A percentile compares a stretch with the other conserved stretches of the same genome.
Evolutionary conservation across 2,797 vertebrate species (phyloP).

Genomic region (Lepilemur ruficaudatus): DNA sequence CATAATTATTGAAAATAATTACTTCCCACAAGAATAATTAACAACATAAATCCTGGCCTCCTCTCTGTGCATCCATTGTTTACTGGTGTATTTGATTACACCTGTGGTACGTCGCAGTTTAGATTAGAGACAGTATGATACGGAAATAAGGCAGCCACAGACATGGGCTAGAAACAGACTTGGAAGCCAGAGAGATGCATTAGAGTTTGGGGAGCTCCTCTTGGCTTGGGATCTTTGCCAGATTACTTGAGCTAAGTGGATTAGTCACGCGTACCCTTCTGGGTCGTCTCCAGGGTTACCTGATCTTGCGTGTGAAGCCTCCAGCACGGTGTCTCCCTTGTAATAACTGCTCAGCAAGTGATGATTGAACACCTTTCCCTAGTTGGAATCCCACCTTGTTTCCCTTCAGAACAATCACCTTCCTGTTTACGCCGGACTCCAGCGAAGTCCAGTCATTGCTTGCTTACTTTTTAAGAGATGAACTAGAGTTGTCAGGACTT

Average conservation of each 20-base stretch:
- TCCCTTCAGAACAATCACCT: background rate
- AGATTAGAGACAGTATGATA: background rate
- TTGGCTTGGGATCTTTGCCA: background rate
- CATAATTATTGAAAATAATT: background rate
- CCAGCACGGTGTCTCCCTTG: background rate
- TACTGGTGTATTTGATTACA: background rate
- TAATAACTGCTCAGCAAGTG: background rate
- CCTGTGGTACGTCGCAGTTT: background rate
- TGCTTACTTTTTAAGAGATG: background rate
- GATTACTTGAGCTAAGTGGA: background rate
- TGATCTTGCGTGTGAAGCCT: background rate
- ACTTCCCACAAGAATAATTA: background rate
- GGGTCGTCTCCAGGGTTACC: background rate
- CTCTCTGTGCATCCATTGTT: background rate
- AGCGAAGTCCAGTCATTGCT: background rate
- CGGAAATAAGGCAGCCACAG: accelerated
- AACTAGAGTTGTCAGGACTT: background rate
- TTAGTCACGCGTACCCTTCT: background rate
- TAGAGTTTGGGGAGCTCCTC: background rate
- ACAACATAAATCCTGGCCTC: background rate
- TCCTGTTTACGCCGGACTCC: background rate
- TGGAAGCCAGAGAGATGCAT: background rate
- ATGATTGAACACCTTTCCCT: background rate
- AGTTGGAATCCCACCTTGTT: background rate
- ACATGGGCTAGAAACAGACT: background rate